phyloP scores from a whole-genome alignment of 2,797 vertebrate genomes.

The Columba guinea region DNA sequence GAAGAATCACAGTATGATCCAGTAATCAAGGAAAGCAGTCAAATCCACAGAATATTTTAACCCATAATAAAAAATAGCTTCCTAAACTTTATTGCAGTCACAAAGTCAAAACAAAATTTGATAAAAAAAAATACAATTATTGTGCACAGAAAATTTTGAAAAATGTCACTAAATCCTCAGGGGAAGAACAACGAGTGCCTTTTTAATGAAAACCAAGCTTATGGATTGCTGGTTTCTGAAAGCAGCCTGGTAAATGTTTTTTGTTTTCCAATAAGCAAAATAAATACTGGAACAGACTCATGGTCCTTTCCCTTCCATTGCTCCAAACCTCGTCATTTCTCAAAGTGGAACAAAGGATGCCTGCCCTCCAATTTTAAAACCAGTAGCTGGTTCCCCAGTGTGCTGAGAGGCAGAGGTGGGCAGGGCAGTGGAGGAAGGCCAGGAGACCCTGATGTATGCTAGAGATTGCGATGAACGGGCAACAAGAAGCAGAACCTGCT shows the following conservation, averaged over 20 bases:
- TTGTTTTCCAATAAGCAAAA: slow-evolving; percentile 53
- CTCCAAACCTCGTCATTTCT: slow-evolving; percentile 16
- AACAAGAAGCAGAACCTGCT: slow-evolving; percentile 35
- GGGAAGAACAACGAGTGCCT: not conserved
- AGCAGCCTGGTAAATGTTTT: slow-evolving; percentile 33
- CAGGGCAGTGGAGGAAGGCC: not conserved
- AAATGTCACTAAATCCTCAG: slow-evolving; percentile 40
- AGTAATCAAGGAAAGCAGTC: slow-evolving; percentile 42
- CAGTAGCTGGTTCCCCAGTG: not conserved
- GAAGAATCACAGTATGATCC: slow-evolving; percentile 14
- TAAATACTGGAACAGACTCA: slow-evolving; percentile 20
- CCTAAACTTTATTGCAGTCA: slow-evolving; percentile 28
- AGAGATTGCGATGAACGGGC: not conserved
- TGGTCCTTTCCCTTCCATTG: not conserved
- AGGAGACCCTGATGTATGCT: not conserved
- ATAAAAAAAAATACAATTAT: slow-evolving; percentile 4
- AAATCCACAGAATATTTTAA: slow-evolving; percentile 1
- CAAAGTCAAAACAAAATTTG: slow-evolving; percentile 19
- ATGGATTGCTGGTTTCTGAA: slow-evolving; percentile 17
- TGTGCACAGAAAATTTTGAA: slow-evolving; percentile 8
- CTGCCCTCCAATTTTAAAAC: not conserved
- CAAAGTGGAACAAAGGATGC: not conserved
- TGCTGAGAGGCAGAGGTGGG: not conserved
- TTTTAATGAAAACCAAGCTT: slow-evolving; percentile 51
- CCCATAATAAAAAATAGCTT: slow-evolving; percentile 37